Conservation (phyloP, 2,113 vertebrate species). For the Mellivora capensis region DNA sequence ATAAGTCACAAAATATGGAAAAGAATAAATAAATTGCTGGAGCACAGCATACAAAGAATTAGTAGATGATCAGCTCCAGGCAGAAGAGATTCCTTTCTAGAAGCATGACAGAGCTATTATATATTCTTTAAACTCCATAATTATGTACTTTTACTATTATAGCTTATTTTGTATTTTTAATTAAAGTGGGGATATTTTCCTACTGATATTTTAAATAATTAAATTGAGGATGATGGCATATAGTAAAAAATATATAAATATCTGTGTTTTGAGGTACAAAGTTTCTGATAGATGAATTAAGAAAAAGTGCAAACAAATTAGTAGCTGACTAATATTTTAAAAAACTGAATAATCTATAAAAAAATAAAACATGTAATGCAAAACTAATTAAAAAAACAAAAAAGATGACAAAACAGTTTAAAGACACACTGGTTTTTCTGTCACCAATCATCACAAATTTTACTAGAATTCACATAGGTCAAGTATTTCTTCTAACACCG, state of each 20-base stretch:
- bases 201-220: neutral
- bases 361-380: neutral
- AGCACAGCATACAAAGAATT: neutral
- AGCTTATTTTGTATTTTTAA: neutral
- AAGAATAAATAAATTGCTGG: neutral
- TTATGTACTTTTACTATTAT: neutral
- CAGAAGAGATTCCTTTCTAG: neutral
- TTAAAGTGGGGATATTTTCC: neutral
- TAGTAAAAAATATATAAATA: neutral
- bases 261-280: neutral
- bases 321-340: neutral
- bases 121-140: neutral
- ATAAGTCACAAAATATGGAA: neutral
- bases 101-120: neutral
- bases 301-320: neutral
- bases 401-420: neutral
- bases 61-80: neutral
- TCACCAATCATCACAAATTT: neutral
- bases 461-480: neutral
- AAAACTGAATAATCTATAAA: neutral
- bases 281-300: neutral
- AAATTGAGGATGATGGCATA: neutral
- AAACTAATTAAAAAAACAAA: neutral
- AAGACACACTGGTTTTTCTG: neutral
- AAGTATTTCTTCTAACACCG: neutral